phyloP scores from a whole-genome alignment of 2,888 invertebrate species.

The Agrotis exclamationis region DNA sequence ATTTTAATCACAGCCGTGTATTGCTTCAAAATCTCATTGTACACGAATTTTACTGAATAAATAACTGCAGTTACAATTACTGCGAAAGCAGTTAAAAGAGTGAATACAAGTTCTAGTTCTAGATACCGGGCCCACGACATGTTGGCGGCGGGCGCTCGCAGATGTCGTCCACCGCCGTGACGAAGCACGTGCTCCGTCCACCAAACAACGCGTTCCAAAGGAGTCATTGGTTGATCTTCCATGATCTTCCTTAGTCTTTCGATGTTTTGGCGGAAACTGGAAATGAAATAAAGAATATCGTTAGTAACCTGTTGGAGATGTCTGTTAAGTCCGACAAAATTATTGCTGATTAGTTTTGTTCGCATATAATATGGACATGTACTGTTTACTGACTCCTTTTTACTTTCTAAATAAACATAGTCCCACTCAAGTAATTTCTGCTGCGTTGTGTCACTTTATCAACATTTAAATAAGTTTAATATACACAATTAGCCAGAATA shows the following conservation, averaged over 20 bases:
- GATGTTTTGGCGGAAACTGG: conserved; percentile 26
- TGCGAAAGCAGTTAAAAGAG: conserved; percentile 5
- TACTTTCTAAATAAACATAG: no score
- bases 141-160: conserved; percentile 42
- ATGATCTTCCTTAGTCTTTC: conserved; percentile 22
- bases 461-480: no score
- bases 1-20: conserved; percentile 14
- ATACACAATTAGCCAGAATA: no score
- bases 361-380: no score
- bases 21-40: background rate
- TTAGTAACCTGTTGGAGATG: no score
- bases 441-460: no score
- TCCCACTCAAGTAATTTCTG: no score
- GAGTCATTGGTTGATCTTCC: conserved; percentile 31
- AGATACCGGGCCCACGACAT: conserved; percentile 45
- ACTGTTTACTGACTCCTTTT: no score
- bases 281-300: conserved; percentile 1
- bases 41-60: conserved; percentile 3
- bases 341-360: no score
- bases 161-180: conserved; percentile 53
- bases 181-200: conserved; percentile 80
- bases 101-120: conserved; percentile 22
- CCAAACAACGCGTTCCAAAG: conserved; percentile 80
- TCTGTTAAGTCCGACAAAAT: no score
- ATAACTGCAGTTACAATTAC: background rate